A percentile compares a stretch with the other conserved stretches of the same genome.
phyloP scores from a whole-genome alignment of 2,113 vertebrate genomes.

The Tyrannus savana region DNA sequence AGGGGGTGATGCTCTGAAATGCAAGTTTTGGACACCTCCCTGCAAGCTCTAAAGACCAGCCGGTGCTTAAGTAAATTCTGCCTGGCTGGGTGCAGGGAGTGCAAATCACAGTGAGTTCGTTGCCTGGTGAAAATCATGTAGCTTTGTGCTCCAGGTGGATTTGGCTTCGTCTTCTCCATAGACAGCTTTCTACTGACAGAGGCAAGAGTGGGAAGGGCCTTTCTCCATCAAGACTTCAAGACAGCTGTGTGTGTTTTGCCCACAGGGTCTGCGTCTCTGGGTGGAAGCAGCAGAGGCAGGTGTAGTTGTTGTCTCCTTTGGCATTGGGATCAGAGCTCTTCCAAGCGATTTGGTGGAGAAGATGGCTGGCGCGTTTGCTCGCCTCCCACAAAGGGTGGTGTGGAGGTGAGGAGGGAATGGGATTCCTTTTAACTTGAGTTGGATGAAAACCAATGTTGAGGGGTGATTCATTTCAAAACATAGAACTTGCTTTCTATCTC shows the following conservation, averaged over 20 bases:
- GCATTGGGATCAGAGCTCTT: constrained; percentile 61
- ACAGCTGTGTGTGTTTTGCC: neutral
- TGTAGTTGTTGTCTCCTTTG: constrained; percentile 69
- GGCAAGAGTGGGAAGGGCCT: neutral
- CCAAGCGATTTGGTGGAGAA: constrained; percentile 45
- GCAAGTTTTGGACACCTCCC: neutral
- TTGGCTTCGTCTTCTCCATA: neutral
- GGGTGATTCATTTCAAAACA: neutral
- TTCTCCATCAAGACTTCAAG: neutral
- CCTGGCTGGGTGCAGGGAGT: neutral
- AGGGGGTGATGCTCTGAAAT: neutral
- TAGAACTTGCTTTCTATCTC: neutral
- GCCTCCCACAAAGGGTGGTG: constrained; percentile 58
- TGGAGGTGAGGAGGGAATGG: constrained; percentile 57
- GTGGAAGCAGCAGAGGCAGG: constrained; percentile 59
- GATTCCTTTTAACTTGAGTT: neutral
- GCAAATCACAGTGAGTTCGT: accelerated
- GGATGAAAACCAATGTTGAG: neutral
- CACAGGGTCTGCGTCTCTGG: constrained; percentile 63
- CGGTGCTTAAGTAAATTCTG: neutral
- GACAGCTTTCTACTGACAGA: neutral
- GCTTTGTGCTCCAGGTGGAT: neutral
- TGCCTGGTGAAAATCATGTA: neutral
- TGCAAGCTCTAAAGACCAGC: neutral
- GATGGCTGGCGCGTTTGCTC: constrained; percentile 58